Conservation (phyloP, 2,113 vertebrate genomes). For the Stigmatopora argus region DNA sequence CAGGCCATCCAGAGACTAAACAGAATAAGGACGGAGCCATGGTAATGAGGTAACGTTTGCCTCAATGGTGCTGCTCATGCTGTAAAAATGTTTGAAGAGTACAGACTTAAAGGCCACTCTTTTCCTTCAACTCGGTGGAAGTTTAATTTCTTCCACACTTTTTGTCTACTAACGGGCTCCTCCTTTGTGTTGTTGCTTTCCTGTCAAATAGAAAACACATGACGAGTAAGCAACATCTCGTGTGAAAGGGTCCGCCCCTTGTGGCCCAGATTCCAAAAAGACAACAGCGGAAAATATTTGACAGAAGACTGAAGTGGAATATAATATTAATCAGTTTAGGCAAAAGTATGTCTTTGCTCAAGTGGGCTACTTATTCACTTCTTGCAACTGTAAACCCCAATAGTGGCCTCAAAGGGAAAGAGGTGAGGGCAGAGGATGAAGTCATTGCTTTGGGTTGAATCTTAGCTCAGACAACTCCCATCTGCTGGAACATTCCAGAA, state of each 20-base stretch:
- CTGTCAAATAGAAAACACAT: neutral
- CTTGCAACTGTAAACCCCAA: slow-evolving; percentile 31
- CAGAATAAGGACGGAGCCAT: slow-evolving; percentile 37
- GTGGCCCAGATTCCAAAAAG: neutral
- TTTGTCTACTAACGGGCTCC: neutral
- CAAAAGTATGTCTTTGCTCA: neutral
- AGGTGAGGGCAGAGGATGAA: slow-evolving; percentile 27
- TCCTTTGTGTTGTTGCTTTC: neutral
- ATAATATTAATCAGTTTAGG: neutral
- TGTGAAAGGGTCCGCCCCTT: neutral
- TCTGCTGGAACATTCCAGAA: slow-evolving; percentile 33
- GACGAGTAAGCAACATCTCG: neutral
- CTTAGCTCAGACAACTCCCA: slow-evolving; percentile 8
- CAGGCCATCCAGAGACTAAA: slow-evolving; percentile 42
- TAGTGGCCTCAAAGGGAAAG: slow-evolving; percentile 48
- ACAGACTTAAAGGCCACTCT: too few relatives aligned
- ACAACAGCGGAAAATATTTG: neutral
- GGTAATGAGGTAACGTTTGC: slow-evolving; percentile 19
- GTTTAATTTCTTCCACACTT: neutral
- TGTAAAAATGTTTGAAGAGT: neutral
- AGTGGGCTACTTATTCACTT: slow-evolving; percentile 22
- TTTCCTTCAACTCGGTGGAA: neutral
- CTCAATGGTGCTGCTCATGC: too few relatives aligned
- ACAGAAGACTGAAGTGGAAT: neutral
- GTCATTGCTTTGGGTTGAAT: slow-evolving; percentile 32